A percentile compares a stretch with the other conserved stretches of the same genome.
These are phyloP conservation scores for Polyergus mexicanus DNA, from an alignment of 1,140 invertebrate species.

Conservation along the genomic window DNA sequence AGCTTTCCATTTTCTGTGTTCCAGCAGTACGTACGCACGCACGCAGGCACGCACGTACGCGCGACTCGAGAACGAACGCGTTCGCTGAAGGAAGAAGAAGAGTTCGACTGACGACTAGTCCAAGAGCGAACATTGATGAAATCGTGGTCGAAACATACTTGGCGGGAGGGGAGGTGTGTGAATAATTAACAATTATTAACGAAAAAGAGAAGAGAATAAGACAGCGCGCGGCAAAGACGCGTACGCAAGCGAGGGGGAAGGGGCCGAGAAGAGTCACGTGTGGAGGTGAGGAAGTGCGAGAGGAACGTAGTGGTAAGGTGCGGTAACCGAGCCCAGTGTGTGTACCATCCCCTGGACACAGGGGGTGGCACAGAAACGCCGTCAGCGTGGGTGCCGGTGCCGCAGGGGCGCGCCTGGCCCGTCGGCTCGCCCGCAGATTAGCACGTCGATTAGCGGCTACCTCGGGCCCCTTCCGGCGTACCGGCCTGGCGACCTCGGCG, in stretches of 20 bases:
- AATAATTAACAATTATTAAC: conserved; percentile 38
- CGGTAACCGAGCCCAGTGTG: conserved; percentile 71
- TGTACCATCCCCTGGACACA: conserved; percentile 83
- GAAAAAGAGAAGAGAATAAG: not conserved
- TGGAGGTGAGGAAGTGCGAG: conserved; percentile 37
- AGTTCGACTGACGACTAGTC: conserved; percentile 22
- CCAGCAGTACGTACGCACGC: conserved; percentile 32
- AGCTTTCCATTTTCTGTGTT: conserved; percentile 11
- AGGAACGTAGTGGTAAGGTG: conserved; percentile 62
- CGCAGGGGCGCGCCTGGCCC: conserved; percentile 84
- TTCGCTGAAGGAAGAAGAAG: not conserved
- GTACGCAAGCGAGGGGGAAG: not conserved
- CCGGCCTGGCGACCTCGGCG: conserved; percentile 80
- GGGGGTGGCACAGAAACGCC: conserved; percentile 84
- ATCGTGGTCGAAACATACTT: not conserved
- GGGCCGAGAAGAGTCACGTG: conserved; percentile 37
- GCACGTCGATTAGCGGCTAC: conserved; percentile 81
- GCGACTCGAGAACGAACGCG: conserved; percentile 12
- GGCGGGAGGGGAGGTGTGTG: conserved; percentile 3
- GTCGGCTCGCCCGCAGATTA: conserved; percentile 84
- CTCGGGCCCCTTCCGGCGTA: conserved; percentile 81
- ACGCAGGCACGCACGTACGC: conserved; percentile 35
- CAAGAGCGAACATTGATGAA: conserved; percentile 24
- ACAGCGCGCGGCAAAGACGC: not conserved
- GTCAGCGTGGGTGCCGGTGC: conserved; percentile 85